Percentiles rank a stretch among this genome's conserved stretches.
phyloP scores from a whole-genome alignment of 2,113 vertebrate species.

The Terrapene triunguis region DNA sequence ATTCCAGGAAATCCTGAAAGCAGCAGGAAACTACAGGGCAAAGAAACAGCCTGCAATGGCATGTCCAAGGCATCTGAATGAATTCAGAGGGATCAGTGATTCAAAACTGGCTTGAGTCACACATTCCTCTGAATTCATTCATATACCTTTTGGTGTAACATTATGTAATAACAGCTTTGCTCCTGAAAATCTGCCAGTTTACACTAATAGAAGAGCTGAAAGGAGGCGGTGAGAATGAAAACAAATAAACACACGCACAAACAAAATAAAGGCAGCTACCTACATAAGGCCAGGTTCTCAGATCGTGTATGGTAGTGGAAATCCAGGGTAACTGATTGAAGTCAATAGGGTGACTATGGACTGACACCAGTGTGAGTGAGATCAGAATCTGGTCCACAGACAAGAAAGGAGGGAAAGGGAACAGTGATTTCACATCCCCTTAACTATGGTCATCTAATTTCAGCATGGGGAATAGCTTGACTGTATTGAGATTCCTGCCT shows the following conservation, averaged over 20 bases:
- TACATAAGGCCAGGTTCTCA: neutral
- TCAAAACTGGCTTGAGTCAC: neutral
- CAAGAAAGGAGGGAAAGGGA: neutral
- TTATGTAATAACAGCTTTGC: constrained; percentile 28
- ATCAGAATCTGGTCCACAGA: neutral
- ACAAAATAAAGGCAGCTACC: constrained; percentile 7
- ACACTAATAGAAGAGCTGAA: neutral
- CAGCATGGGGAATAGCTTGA: neutral
- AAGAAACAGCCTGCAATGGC: neutral
- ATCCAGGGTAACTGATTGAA: neutral
- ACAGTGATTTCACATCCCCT: neutral
- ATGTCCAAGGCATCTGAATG: fast-evolving
- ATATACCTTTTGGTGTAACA: neutral
- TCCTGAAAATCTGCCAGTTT: constrained; percentile 63
- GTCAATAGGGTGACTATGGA: neutral
- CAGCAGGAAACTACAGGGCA: neutral
- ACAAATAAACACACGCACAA: constrained; percentile 36
- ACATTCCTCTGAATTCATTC: neutral
- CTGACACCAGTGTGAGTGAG: neutral
- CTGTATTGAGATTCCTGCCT: neutral
- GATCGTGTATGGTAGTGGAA: neutral
- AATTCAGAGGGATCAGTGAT: neutral
- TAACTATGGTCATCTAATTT: neutral
- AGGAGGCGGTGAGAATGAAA: constrained; percentile 55
- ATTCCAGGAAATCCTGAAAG: neutral